Percentiles rank a stretch among this genome's conserved stretches.
phyloP scores from a whole-genome alignment of 2,113 vertebrate genomes.

The pig (Sus scrofa) region DNA sequence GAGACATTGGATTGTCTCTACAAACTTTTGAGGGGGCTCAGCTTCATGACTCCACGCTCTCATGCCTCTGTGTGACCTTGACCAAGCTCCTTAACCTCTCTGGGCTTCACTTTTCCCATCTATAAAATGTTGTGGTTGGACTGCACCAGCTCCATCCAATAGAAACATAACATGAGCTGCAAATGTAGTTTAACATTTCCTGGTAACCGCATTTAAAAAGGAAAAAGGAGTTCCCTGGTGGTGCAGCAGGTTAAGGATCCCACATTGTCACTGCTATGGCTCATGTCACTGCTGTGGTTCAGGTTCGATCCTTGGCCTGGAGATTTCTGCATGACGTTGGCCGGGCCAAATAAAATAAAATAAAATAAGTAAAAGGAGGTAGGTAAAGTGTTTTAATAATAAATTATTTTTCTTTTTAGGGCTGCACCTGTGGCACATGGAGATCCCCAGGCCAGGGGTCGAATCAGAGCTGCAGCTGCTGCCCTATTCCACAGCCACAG shows the following conservation, averaged over 20 bases:
- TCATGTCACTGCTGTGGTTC: too few relatives aligned
- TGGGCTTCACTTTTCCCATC: not conserved
- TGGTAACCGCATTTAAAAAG: not conserved
- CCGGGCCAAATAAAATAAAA: too few relatives aligned
- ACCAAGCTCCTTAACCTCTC: not conserved
- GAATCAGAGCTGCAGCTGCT: too few relatives aligned
- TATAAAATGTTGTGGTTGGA: not conserved
- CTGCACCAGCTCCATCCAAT: fast-evolving
- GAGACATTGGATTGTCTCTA: not conserved
- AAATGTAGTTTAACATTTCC: not conserved
- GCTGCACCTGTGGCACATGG: too few relatives aligned
- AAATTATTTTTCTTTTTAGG: not conserved
- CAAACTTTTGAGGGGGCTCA: not conserved
- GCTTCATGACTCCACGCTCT: not conserved
- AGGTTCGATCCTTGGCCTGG: too few relatives aligned
- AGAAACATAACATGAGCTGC: not conserved
- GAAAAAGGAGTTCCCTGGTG: not conserved
- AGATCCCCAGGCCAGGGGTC: too few relatives aligned
- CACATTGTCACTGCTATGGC: too few relatives aligned
- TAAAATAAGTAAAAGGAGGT: not conserved
- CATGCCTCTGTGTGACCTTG: not conserved
- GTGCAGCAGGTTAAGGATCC: too few relatives aligned
- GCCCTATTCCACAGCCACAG: too few relatives aligned
- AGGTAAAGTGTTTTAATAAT: not conserved
- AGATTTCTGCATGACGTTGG: too few relatives aligned